phyloP scores from a whole-genome alignment of 2,797 vertebrate genomes.

The Sebastes nivosus region DNA sequence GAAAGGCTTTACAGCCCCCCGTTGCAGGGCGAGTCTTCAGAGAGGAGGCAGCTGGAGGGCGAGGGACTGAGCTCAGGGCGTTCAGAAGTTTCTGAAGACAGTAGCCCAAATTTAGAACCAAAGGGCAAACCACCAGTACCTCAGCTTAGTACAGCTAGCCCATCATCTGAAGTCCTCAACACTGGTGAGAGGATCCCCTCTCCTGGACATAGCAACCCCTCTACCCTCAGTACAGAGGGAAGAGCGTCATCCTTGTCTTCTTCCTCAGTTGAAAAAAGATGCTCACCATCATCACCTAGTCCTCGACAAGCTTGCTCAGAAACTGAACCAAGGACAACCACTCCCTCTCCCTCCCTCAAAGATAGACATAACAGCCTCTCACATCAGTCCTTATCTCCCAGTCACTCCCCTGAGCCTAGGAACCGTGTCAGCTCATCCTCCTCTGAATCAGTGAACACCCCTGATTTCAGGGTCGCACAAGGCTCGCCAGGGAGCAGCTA shows the following conservation, averaged over 20 bases:
- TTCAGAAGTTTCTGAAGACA: constrained; percentile 32
- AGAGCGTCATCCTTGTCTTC: constrained; percentile 55
- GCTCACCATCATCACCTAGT: constrained; percentile 51
- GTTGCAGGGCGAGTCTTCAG: constrained; percentile 40
- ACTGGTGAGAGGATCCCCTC: constrained; percentile 53
- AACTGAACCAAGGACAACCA: constrained; percentile 44
- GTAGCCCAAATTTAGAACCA: constrained; percentile 37
- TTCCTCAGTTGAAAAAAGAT: constrained; percentile 54
- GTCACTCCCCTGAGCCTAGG: constrained; percentile 37
- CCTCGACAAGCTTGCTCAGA: constrained; percentile 31
- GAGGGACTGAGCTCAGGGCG: constrained; percentile 27
- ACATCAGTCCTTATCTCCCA: constrained; percentile 42
- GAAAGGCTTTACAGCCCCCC: constrained; percentile 61
- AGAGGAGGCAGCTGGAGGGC: constrained; percentile 28
- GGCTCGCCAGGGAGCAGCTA: not conserved
- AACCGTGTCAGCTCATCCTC: constrained; percentile 35
- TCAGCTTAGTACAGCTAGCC: constrained; percentile 5
- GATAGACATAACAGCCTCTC: constrained; percentile 48
- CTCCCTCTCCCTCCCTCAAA: constrained; percentile 45
- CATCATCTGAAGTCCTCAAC: constrained; percentile 28
- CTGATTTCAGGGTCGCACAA: constrained; percentile 27
- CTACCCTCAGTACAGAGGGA: constrained; percentile 37
- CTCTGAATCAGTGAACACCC: constrained; percentile 36
- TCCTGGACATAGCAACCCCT: constrained; percentile 47
- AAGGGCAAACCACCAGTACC: constrained; percentile 32